Base-by-base conservation (phyloP, 2,797 vertebrate species). In the Carapus acus region DNA sequence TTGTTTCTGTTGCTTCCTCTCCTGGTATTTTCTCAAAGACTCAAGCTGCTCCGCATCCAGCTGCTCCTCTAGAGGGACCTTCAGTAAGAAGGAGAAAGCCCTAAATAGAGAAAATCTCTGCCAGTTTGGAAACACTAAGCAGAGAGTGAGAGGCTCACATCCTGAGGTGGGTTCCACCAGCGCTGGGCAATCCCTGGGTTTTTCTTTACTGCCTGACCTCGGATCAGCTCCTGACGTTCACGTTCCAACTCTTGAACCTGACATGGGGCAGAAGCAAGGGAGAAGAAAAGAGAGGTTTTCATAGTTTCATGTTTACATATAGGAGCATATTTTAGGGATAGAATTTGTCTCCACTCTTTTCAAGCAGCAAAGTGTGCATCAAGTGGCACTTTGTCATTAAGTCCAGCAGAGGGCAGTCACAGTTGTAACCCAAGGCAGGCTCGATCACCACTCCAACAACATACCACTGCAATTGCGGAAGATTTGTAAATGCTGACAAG, bases 111-210 rank as follows among this genome's bases (percentile, higher is more conserved):
- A 33, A 4, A 33, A 27, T 5, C 24, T 9, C 24, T n/a, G n/a
- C n/a, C n/a, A n/a, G n/a, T n/a, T n/a, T n/a, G n/a, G n/a, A n/a
- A n/a, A n/a, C n/a, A n/a, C n/a, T 3, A 49, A 40, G 16, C 22
- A 17, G 1, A 17, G 1, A 41, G 24, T 8, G 1, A 6, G 2
- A 9, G 16, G 1, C 84, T 73, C 74, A 92, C 95, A 76, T 97
- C 93, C 21, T 93, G 92, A 6, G 94, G 93, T 45, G 95, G 96
- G 41, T 98, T 98, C 95, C 95, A 98, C 95, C 94, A 98, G 55
- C 96, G 96, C 7, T 90, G 79, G 0, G 94, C 93, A 24, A 97
- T 97, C 20, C 79, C 89, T 0, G 95, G 93, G 29, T 99, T 99
- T 58, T 97, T 99, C 87, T 93, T 98, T 43, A 99, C 91, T 0